phyloP scores from a whole-genome alignment of 2,797 vertebrate genomes.

The Buceros bicornis region DNA sequence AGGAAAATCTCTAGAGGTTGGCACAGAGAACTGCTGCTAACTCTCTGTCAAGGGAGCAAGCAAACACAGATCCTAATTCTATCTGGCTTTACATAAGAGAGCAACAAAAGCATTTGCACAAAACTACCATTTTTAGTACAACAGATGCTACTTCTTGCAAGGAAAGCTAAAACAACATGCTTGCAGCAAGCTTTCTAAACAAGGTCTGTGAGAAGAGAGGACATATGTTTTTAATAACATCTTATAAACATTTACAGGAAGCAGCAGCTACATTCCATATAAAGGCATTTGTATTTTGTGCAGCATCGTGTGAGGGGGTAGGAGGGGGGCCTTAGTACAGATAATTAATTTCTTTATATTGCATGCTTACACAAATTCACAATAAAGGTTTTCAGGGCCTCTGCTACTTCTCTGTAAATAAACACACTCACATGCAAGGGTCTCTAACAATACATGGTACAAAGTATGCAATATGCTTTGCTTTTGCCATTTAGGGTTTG shows the following conservation, averaged over 20 bases:
- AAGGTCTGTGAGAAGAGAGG: slow-evolving; percentile 58
- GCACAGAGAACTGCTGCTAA: slow-evolving; percentile 8
- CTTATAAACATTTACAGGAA: slow-evolving; percentile 74
- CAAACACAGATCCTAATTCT: background rate
- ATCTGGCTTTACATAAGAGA: slow-evolving; percentile 25
- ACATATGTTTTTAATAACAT: slow-evolving; percentile 72
- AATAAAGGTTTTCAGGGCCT: slow-evolving; percentile 18
- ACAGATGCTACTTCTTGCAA: slow-evolving; percentile 42
- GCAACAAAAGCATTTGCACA: slow-evolving; percentile 39
- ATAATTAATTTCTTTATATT: slow-evolving; percentile 41
- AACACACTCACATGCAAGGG: background rate
- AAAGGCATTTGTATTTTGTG: slow-evolving; percentile 67
- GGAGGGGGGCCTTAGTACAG: background rate
- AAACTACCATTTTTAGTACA: slow-evolving; percentile 33
- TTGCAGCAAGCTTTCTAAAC: slow-evolving; percentile 39
- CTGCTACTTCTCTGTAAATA: background rate
- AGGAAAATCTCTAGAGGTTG: background rate
- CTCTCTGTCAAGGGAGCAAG: background rate
- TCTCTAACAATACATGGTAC: background rate
- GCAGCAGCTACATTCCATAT: slow-evolving; percentile 62
- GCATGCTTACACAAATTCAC: slow-evolving; percentile 25
- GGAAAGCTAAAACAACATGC: slow-evolving; percentile 43
- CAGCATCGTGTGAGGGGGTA: background rate
- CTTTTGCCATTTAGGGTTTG: background rate
- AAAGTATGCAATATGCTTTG: background rate